Base-by-base conservation (phyloP, 2,113 vertebrate species). In the Ictidomys tridecemlineatus region DNA sequence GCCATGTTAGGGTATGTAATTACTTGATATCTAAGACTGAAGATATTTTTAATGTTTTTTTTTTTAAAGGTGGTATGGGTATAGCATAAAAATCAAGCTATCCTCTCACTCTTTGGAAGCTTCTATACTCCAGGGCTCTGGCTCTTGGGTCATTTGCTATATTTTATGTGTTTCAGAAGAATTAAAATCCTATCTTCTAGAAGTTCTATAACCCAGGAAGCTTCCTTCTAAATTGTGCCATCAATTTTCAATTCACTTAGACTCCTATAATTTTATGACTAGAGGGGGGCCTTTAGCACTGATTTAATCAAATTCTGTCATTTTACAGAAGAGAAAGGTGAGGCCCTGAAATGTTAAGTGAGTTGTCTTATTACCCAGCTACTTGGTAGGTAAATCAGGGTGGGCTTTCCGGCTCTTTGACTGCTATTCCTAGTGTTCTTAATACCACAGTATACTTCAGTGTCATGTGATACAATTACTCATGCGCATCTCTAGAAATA, bases 191-290 rank as follows among this genome's bases (percentile, higher is more conserved):
- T 77, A 69, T 97, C 83, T 95, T 92, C 63, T 90, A 77, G 70
- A 96, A 95, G 90, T 79, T 92, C 85, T 92, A 96, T 92, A 92
- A 85, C 61, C 85, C 85, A 88, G 91, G 61, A 95, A 97, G 30
- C 37, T 83, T 85, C 90, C 48, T 94, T 39, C 67, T 93, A 95
- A 96, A 98, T 73, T 85, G 72, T 91, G 92, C 61, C 87, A 97
- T 95, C 95, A 95, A 95, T 96, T 97, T 97, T 95, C 94, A 92
- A 58, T 97, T 97, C 92, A 95, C 93, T 92, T 95, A 94, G 87
- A 96, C 93, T 94, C 93, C 80, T 96, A 89, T 97, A 96, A 95
- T 96, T 96, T 95, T 97, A 97, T 96, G 94, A 93, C 95, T 76
- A 94, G 72, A 96, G 85, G 90, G 42, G 51, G 92, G 96, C 42